Evolutionary conservation across 2,797 vertebrate genomes (phyloP), one percentile per base, ranked within the genome.

Genomic region (Podarcis lilfordi): DNA sequence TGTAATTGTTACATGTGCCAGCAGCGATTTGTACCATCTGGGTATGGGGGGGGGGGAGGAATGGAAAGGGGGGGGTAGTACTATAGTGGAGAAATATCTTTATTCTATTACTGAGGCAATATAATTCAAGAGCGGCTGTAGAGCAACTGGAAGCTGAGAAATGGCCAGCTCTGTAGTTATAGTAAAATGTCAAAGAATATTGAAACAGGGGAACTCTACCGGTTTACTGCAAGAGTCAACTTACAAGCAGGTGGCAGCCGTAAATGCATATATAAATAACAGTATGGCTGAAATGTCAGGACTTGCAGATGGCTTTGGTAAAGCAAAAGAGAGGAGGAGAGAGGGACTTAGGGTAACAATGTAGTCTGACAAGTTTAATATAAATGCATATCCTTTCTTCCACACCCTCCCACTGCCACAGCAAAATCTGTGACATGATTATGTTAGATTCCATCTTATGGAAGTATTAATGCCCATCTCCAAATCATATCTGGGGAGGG

Each of bases 241-340:
- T 91, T 91, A 89, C 92, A 95, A 94, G 95, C 96, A 96, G 95
- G 95, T 96, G 96, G 95, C 95, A 96, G 92, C 94, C 92, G 94
- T 96, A 96, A 97, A 97, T 96, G 95, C 95, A 94, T 96, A 94
- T 96, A 95, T 96, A 96, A 97, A 97, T 97, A 96, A 96, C 94
- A 95, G 92, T 95, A 95, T 93, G 95, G 93, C 95, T 94, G 95
- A 96, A 96, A 95, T 96, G 94, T 95, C 93, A 96, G 90, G 87
- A 92, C 92, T 95, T 95, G 93, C 94, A 95, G 94, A 94, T 96
- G 95, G 94, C 93, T 96, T 94, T 94, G 91, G 59, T 89, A 92
- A 96, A 96, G 93, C 82, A 6, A 72, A 0, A 21, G n/a, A 32
- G 27, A 29, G 29, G 5, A 32, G 1, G 29, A 32, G n/a, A 11